phyloP scores from a whole-genome alignment of 2,797 vertebrate genomes.

The Psittacula echo region DNA sequence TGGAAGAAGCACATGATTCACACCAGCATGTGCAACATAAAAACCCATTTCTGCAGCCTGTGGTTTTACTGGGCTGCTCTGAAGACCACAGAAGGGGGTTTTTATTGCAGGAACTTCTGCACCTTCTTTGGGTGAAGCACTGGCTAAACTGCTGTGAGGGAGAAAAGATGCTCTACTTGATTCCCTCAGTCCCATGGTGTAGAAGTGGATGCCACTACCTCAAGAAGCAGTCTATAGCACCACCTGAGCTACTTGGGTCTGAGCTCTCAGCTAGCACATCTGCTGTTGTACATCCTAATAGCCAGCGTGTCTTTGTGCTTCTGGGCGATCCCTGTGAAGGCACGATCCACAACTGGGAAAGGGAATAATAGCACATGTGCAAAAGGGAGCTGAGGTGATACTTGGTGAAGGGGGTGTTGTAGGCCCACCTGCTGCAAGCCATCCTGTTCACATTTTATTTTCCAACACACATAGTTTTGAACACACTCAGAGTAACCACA shows the following conservation, averaged over 20 bases:
- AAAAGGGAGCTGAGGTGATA: not conserved
- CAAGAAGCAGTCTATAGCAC: not conserved
- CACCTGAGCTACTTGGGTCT: not conserved
- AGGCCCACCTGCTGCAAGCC: not conserved
- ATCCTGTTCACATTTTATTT: not conserved
- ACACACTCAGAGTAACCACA: not conserved
- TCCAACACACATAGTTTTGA: not conserved
- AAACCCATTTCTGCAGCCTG: not conserved
- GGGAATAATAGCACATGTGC: not conserved
- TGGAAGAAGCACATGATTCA: not conserved
- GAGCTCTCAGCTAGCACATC: not conserved
- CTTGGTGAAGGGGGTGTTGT: fast-evolving
- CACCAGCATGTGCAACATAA: not conserved
- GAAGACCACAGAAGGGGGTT: not conserved
- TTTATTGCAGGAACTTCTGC: not conserved
- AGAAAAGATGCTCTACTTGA: fast-evolving
- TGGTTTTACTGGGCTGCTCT: not conserved
- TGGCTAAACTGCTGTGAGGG: fast-evolving
- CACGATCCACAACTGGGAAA: fast-evolving
- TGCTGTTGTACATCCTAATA: not conserved
- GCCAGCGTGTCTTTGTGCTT: fast-evolving
- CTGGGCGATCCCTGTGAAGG: not conserved
- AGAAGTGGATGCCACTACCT: not conserved
- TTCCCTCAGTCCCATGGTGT: not conserved
- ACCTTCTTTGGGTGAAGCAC: not conserved